phyloP scores from a whole-genome alignment of 2,113 vertebrate genomes.

The Cettia cetti region DNA sequence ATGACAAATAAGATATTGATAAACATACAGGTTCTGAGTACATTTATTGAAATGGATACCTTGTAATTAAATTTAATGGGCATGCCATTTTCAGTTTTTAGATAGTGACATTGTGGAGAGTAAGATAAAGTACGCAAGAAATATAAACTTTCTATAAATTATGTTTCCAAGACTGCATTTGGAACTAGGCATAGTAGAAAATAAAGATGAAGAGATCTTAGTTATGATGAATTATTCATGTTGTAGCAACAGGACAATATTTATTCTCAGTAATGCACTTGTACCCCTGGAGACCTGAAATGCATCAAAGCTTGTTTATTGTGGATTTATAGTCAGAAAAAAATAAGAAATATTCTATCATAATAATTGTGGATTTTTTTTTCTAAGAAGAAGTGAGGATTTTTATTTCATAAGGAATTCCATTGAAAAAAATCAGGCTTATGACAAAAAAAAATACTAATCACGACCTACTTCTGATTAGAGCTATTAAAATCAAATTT shows the following conservation, averaged over 20 bases:
- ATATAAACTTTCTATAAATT: conserved; percentile 26
- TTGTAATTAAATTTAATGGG: conserved; percentile 28
- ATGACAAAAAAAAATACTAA: not conserved
- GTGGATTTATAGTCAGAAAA: not conserved
- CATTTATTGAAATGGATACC: not conserved
- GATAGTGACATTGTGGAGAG: not conserved
- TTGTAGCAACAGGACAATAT: not conserved
- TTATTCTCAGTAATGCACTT: conserved; percentile 21
- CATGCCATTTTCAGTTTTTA: not conserved
- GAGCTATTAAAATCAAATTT: not conserved
- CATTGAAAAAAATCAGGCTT: not conserved
- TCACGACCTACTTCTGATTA: not conserved
- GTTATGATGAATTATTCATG: conserved; percentile 38
- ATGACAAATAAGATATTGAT: not conserved
- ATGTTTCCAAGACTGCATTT: not conserved
- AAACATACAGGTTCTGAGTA: not conserved
- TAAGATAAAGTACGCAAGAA: not conserved
- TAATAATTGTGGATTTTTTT: not conserved
- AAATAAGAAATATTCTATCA: not conserved
- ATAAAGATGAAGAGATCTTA: conserved; percentile 12
- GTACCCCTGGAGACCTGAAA: conserved; percentile 5
- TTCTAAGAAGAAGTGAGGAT: not conserved
- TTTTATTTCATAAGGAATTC: not conserved
- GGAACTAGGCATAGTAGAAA: not conserved
- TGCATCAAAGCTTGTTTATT: not conserved